Percentiles rank a stretch among this genome's conserved stretches.
phyloP scores from a whole-genome alignment of 2,113 vertebrate species.

The Sapayoa aenigma region DNA sequence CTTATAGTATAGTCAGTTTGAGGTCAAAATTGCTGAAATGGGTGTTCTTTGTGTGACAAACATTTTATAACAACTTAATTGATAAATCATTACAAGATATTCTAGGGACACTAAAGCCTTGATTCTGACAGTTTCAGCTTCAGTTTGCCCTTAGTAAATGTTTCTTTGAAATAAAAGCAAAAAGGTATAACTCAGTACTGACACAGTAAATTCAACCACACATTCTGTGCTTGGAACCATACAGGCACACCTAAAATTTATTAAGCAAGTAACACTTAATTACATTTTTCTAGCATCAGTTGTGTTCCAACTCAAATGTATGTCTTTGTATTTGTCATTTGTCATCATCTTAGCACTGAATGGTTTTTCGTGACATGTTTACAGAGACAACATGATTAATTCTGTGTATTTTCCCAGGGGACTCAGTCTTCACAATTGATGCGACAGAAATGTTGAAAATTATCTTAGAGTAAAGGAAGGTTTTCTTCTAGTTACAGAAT shows the following conservation, averaged over 20 bases:
- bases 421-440: conserved; percentile 33
- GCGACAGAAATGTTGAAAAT: conserved; percentile 34
- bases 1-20: neutral
- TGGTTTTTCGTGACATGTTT: neutral
- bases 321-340: neutral
- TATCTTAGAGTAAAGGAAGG: neutral
- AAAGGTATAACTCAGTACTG: neutral
- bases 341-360: neutral
- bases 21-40: neutral
- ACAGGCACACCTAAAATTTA: neutral
- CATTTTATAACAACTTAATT: neutral
- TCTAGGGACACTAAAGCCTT: neutral
- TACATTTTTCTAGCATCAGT: conserved; percentile 2
- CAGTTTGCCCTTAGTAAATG: conserved; percentile 22
- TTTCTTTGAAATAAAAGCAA: conserved; percentile 55
- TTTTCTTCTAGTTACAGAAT: neutral
- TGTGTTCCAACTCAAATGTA: conserved; percentile 17
- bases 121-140: neutral
- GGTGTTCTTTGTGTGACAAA: neutral
- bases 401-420: conserved; percentile 7
- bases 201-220: neutral
- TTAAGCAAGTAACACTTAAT: neutral
- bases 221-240: neutral
- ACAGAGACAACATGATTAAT: conserved; percentile 26
- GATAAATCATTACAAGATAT: conserved; percentile 9